These are phyloP conservation scores for Paralvinella palmiformis DNA, from an alignment of 1,140 invertebrate genomes.

Conservation along the genomic window DNA sequence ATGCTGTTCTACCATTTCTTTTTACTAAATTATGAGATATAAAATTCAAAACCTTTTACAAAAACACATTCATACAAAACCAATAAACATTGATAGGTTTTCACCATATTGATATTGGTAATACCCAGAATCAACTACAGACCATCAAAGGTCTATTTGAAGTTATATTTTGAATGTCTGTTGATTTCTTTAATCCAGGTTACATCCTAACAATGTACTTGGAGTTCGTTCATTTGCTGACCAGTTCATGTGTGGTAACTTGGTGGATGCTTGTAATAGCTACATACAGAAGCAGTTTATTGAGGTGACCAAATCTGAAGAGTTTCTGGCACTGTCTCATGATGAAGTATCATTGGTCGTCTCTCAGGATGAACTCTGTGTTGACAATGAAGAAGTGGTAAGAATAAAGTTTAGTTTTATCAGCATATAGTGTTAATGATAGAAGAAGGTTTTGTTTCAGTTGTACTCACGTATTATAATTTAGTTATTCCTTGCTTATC, in stretches of 20 bases:
- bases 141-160: no score
- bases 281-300: conserved; percentile 80
- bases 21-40: no score
- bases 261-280: conserved; percentile 71
- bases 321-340: conserved; percentile 65
- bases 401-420: neutral
- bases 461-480: no score
- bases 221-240: conserved; percentile 78
- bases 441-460: neutral
- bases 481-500: no score
- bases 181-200: conserved; percentile 50
- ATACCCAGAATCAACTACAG: no score
- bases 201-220: conserved; percentile 78
- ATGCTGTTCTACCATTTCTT: no score
- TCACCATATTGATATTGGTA: no score
- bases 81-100: no score
- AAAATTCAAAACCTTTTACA: no score
- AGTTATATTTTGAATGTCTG: no score
- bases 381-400: conserved; percentile 60
- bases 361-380: conserved; percentile 71
- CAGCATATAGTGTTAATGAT: conserved; percentile 3
- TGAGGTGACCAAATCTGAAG: conserved; percentile 70
- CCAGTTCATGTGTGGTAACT: conserved; percentile 64
- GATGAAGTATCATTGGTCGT: conserved; percentile 68
- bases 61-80: no score